A percentile compares a stretch with the other conserved stretches of the same genome.
Conservation (phyloP, 53 echinoderm and acorn worm species). For the Patiria pectinifera region DNA sequence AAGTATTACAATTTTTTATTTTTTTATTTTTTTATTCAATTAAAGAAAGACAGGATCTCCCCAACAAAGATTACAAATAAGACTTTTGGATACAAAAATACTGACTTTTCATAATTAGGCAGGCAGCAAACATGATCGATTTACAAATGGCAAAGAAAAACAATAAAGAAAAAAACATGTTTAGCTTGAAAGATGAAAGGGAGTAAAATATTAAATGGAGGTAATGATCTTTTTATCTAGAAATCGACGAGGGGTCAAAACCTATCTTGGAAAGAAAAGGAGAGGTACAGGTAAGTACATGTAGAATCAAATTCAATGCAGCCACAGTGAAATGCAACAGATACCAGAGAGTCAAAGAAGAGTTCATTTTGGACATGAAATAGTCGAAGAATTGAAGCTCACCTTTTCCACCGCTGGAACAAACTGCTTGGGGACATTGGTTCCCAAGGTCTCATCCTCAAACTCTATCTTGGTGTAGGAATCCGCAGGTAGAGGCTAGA, state of each 20-base stretch:
- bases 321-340: background rate
- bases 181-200: background rate
- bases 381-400: background rate
- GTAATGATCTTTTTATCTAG: too few relatives aligned
- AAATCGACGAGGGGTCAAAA: too few relatives aligned
- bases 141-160: background rate
- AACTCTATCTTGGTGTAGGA: conserved; percentile 87
- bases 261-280: too few relatives aligned
- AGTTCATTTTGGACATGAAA: background rate
- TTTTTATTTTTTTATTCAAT: too few relatives aligned
- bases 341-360: background rate
- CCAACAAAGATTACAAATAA: too few relatives aligned
- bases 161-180: background rate
- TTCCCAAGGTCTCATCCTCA: conserved; percentile 88
- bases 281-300: too few relatives aligned
- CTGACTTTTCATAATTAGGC: background rate
- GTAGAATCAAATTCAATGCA: too few relatives aligned
- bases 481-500: conserved; percentile 84
- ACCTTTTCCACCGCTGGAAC: conserved; percentile 96
- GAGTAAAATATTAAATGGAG: too few relatives aligned
- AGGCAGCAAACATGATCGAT: background rate
- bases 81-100: background rate
- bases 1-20: too few relatives aligned
- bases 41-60: too few relatives aligned
- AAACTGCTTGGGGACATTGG: conserved; percentile 97